A percentile compares a stretch with the other conserved stretches of the same genome.
Conservation (phyloP, 2,888 invertebrate species). For the Micropterix aruncella region DNA sequence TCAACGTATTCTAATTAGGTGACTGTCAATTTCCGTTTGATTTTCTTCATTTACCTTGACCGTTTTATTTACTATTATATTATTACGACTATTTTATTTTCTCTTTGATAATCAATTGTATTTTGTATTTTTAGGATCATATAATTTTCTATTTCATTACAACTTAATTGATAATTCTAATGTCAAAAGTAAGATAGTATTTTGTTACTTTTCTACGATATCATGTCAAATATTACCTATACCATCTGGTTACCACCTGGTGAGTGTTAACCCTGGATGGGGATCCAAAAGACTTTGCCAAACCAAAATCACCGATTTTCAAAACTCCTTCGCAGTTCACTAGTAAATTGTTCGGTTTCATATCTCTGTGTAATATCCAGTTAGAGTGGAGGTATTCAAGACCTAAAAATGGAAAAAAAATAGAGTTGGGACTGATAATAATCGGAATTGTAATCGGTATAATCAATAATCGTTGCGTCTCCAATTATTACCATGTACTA, state of each 20-base stretch:
- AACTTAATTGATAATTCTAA: too few species aligned
- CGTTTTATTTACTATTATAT: too few species aligned
- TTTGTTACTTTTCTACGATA: too few species aligned
- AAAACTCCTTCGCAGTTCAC: slow-evolving; percentile 84
- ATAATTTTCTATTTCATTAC: too few species aligned
- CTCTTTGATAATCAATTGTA: too few species aligned
- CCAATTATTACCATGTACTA: neutral
- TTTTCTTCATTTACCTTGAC: too few species aligned
- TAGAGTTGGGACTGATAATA: neutral
- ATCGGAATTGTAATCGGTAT: neutral
- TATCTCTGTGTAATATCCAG: slow-evolving; percentile 96
- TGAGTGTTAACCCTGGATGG: slow-evolving; percentile 93
- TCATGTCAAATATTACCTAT: too few species aligned
- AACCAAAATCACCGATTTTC: slow-evolving; percentile 98
- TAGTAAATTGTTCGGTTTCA: slow-evolving; percentile 97
- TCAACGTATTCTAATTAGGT: too few species aligned
- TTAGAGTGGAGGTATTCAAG: slow-evolving; percentile 89
- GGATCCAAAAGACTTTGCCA: slow-evolving; percentile 95
- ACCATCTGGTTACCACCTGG: slow-evolving; percentile 95
- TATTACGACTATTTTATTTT: too few species aligned
- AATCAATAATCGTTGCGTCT: neutral
- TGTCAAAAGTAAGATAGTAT: too few species aligned
- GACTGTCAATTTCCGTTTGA: too few species aligned
- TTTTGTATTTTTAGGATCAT: too few species aligned
- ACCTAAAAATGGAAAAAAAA: slow-evolving; percentile 29